Evolutionary conservation across 2,888 invertebrate species (phyloP), one percentile per base, ranked within the genome.

Genomic region (Gonocerus acuteangulatus): DNA sequence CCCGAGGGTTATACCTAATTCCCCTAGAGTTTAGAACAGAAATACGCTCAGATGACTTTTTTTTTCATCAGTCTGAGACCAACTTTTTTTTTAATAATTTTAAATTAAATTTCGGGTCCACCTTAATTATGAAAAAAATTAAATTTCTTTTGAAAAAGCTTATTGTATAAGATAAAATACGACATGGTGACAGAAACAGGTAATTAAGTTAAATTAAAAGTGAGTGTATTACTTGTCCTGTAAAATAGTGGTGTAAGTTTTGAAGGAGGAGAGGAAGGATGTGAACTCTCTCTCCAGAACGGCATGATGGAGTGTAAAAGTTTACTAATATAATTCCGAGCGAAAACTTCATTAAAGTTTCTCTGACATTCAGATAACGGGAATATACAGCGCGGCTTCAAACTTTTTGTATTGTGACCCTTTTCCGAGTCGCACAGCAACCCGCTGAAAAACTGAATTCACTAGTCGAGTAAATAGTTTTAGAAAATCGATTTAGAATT

Each of bases 271-370:
- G 4, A 3, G 15, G 39, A 39, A 39, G 39, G 39, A 39, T 39
- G 39, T 39, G 39, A 39, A 39, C 39, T 39, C 39, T 13, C 15
- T 9, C 27, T 9, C 51, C 36, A 19, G 36, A 18, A 21, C 32
- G 27, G 49, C 21, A 57, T 57, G 57, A 57, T 57, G 57, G 39
- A 57, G 57, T 57, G 57, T 57, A 57, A 47, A 57, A 57, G 45
- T 57, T 57, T 57, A 57, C 57, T 57, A 57, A 57, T 57, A 47
- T 57, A 57, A 57, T 57, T 57, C 57, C 27, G 21, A 57, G 45
- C 16, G 44, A 57, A 47, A 47, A 57, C 57, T 57, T 57, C 45
- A 57, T 57, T 57, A 57, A 57, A 57, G 57, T 47, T 11, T n/a
- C 57, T 47, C 36, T 27, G 44, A 57, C 47, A 57, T 57, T 34